Evolutionary conservation across 64 coral and sea anemone genomes (phyloP), one percentile per base, ranked within the genome.

Genomic region (Stichodactyla helianthus): DNA sequence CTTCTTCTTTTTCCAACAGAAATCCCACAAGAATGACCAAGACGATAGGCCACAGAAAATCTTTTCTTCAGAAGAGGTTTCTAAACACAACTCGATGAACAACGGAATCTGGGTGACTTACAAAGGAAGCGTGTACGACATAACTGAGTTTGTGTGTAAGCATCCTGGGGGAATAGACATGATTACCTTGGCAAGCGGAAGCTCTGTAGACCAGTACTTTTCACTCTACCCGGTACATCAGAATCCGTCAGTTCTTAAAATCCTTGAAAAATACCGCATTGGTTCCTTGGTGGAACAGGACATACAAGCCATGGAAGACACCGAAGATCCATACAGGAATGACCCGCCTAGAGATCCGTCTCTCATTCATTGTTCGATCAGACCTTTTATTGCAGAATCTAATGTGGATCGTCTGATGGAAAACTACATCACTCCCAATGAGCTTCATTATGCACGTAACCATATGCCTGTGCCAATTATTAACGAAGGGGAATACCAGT

Each of bases 21-120:
- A 44, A 44, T 44, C 35, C 35, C 35, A 44, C 35, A 44, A 44
- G 35, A 44, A 44, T 44, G 35, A 44, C 35, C 2, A 44, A 44
- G 35, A 44, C 35, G 35, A 44, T 1, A 44, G 35, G 35, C 35
- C 35, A 44, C 35, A 44, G 35, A 44, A 44, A 44, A 44, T 44
- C 35, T 89, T 84, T 62, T 82, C 80, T 7, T 51, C 50, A 23
- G 65, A 53, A 27, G 88, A 89, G 13, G 61, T 89, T 13, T 57
- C 88, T 20, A 27, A n/a, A 56, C 88, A 89, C 80, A 67, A 82
- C 62, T 35, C 20, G 16, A 54, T 71, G 6, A 53, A 84, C 44
- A 64, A 83, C 44, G 88, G 88, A 10, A 71, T 89, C 57, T 89
- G 88, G 88, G 64, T 84, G 6, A 65, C 88, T 9, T 89, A 84